A percentile compares a stretch with the other conserved stretches of the same genome.
Evolutionary conservation across 2,888 invertebrate species (phyloP).

Genomic region (Perizoma flavofasciatum): DNA sequence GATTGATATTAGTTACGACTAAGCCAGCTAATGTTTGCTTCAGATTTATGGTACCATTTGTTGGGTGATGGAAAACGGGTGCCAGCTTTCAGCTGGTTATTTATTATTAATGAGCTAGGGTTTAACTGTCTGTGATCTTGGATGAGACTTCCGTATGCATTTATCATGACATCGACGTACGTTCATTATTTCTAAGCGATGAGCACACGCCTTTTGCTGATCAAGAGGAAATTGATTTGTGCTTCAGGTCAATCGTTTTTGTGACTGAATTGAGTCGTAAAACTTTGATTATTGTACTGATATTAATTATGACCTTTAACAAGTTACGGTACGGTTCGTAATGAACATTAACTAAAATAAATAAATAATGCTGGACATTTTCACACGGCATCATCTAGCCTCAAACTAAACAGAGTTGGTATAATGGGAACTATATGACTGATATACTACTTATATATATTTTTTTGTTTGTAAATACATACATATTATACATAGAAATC

Average conservation of each 20-base stretch:
- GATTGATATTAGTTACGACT: slow-evolving; percentile 18
- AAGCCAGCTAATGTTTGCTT: slow-evolving; percentile 19
- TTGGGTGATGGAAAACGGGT: slow-evolving; percentile 36
- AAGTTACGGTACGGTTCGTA: no score
- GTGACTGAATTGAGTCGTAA: neutral
- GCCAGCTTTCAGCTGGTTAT: slow-evolving; percentile 28
- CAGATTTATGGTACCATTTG: slow-evolving; percentile 37
- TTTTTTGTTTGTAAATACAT: no score
- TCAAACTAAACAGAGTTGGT: no score
- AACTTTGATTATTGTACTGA: no score
- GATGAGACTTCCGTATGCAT: slow-evolving; percentile 18
- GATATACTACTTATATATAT: no score
- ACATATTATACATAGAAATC: no score
- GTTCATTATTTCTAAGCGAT: slow-evolving; percentile 11
- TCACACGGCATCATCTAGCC: no score
- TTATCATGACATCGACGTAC: slow-evolving; percentile 19
- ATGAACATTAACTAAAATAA: no score
- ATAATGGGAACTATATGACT: no score
- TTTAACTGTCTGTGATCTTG: slow-evolving; percentile 17
- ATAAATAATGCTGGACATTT: no score
- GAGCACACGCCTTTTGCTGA: slow-evolving; percentile 8
- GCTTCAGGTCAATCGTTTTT: neutral
- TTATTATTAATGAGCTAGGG: slow-evolving; percentile 28
- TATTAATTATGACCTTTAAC: no score
- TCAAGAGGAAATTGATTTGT: slow-evolving; percentile 2